Percentiles rank a stretch among this genome's conserved stretches.
Evolutionary conservation across 2,888 invertebrate genomes (phyloP).

Genomic region (Sinhomidia bicolor): DNA sequence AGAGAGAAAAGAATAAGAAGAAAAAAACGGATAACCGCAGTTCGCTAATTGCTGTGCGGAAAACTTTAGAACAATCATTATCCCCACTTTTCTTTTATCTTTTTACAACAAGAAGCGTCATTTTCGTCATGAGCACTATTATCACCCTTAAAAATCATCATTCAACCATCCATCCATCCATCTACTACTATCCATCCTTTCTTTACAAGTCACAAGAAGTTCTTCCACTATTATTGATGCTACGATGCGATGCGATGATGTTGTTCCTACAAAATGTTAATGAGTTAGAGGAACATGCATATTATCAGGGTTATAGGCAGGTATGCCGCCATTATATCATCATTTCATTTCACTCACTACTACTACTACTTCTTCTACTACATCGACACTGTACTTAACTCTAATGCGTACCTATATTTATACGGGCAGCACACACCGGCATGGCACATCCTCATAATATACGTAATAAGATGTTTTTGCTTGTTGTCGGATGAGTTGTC

Average conservation of each 20-base stretch:
- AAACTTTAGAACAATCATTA: conserved; percentile 62
- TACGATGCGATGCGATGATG: background rate
- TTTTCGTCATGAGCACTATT: conserved; percentile 60
- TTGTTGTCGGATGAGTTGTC: conserved; percentile 17
- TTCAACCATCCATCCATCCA: too few species aligned
- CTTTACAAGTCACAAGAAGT: conserved; percentile 18
- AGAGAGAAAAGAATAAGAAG: too few species aligned
- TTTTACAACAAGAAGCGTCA: conserved; percentile 49
- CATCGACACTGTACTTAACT: background rate
- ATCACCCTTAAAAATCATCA: conserved; percentile 54
- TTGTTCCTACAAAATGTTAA: conserved; percentile 57
- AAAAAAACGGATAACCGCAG: conserved; percentile 57
- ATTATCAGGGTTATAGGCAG: conserved; percentile 20
- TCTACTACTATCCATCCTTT: conserved; percentile 56
- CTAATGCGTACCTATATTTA: background rate
- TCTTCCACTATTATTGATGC: background rate
- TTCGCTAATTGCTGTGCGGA: conserved; percentile 67
- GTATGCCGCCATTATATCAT: conserved; percentile 10
- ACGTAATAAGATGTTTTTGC: background rate
- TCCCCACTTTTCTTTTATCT: conserved; percentile 19
- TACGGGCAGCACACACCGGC: background rate
- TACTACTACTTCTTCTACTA: too few species aligned
- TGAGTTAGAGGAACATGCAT: conserved; percentile 31
- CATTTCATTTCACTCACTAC: background rate
- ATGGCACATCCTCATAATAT: background rate